Percentiles rank a stretch among this genome's conserved stretches.
Evolutionary conservation across 2,797 vertebrate species (phyloP).

Genomic region (Anguilla pacifica): DNA sequence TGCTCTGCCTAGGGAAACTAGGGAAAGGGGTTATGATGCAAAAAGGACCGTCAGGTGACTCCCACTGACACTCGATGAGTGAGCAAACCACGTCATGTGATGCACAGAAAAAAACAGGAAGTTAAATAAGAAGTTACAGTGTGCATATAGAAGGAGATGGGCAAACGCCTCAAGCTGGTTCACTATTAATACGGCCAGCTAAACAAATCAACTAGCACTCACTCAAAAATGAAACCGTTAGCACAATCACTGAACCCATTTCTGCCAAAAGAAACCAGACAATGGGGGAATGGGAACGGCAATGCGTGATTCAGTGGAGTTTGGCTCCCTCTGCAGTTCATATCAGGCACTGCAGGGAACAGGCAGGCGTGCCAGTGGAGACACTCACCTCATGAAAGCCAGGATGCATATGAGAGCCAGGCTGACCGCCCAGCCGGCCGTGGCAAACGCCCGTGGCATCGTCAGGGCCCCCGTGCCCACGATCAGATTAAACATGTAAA

Average conservation of each 20-base stretch:
- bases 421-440: constrained; percentile 92
- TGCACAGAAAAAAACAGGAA: background rate
- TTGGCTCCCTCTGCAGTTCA: background rate
- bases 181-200: background rate
- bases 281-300: background rate
- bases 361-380: background rate
- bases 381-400: constrained; percentile 91
- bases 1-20: background rate
- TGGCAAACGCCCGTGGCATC: constrained; percentile 94
- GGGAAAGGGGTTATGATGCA: background rate
- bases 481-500: constrained; percentile 99
- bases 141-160: too few relatives aligned
- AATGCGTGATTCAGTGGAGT: background rate
- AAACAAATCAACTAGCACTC: background rate
- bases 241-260: background rate
- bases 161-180: too few relatives aligned
- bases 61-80: background rate
- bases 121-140: background rate
- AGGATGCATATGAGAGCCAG: constrained; percentile 85
- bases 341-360: background rate
- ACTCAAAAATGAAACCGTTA: background rate
- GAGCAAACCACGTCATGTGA: background rate
- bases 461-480: constrained; percentile 95
- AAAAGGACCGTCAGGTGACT: background rate
- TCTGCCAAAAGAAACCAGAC: background rate